These are phyloP conservation scores for Rutilus rutilus DNA, from an alignment of 2,113 vertebrate species.

Conservation along the genomic window DNA sequence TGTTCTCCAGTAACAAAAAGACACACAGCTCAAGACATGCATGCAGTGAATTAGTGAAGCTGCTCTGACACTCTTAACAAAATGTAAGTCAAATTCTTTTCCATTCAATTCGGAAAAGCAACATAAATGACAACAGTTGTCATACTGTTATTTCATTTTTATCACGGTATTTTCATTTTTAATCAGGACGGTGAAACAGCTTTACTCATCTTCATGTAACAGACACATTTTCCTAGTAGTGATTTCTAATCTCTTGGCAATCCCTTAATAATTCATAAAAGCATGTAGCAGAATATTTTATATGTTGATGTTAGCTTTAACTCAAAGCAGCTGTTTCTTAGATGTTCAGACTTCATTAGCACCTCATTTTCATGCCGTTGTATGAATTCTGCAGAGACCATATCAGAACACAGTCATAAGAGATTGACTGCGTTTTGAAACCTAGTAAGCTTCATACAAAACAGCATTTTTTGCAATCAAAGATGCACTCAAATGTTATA, in stretches of 20 bases:
- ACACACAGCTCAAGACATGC: background rate
- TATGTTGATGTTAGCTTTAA: conserved; percentile 11
- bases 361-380: background rate
- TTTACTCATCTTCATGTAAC: background rate
- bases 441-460: background rate
- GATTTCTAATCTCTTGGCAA: background rate
- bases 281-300: conserved; percentile 9
- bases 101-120: background rate
- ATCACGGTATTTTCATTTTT: background rate
- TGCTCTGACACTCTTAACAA: background rate
- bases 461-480: background rate
- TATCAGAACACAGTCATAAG: background rate
- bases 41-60: background rate
- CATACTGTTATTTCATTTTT: background rate
- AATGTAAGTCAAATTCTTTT: background rate
- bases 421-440: background rate
- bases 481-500: background rate
- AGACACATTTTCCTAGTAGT: background rate
- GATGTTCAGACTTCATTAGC: conserved; percentile 1
- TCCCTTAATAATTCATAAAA: conserved; percentile 19
- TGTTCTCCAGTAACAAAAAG: conserved; percentile 24
- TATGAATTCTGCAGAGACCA: background rate
- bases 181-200: background rate
- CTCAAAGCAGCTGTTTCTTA: conserved; percentile 9
- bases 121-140: background rate